Percentiles rank a stretch among this genome's conserved stretches.
Conservation (phyloP, 1,140 invertebrate genomes). For the Oncopeltus fasciatus region DNA sequence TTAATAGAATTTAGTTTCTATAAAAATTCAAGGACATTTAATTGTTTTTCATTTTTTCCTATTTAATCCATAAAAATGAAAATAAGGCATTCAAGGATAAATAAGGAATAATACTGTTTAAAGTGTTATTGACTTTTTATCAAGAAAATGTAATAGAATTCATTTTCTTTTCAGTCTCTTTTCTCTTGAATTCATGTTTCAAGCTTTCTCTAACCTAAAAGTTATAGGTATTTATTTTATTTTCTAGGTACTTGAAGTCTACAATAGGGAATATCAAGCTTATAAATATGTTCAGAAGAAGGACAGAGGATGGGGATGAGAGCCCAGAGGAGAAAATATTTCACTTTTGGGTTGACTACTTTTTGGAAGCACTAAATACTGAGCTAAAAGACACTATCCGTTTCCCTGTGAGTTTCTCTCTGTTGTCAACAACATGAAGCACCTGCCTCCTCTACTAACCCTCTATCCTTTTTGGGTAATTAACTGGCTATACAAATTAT, state of each 20-base stretch:
- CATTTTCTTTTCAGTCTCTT: no score
- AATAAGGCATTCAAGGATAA: no score
- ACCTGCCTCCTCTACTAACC: background rate
- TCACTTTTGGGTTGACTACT: constrained; percentile 98
- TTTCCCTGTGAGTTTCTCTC: constrained; percentile 63
- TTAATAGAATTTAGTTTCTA: no score
- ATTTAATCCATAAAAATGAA: no score
- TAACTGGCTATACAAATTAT: background rate
- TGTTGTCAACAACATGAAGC: background rate
- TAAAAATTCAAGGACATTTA: no score
- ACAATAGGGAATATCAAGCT: constrained; percentile 95
- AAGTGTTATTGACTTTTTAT: no score
- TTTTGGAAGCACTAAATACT: constrained; percentile 78
- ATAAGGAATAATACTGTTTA: no score
- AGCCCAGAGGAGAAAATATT: constrained; percentile 78
- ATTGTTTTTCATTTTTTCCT: no score
- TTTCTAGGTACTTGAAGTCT: constrained; percentile 76
- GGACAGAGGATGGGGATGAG: constrained; percentile 46
- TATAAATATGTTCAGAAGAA: constrained; percentile 83
- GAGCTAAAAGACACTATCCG: constrained; percentile 64
- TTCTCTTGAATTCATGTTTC: no score
- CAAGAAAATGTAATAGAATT: no score
- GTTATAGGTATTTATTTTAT: background rate
- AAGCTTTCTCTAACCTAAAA: no score
- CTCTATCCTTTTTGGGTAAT: background rate